These are phyloP conservation scores for Stenotaenia linearis DNA, from an alignment of 2,888 invertebrate genomes.

Conservation along the genomic window DNA sequence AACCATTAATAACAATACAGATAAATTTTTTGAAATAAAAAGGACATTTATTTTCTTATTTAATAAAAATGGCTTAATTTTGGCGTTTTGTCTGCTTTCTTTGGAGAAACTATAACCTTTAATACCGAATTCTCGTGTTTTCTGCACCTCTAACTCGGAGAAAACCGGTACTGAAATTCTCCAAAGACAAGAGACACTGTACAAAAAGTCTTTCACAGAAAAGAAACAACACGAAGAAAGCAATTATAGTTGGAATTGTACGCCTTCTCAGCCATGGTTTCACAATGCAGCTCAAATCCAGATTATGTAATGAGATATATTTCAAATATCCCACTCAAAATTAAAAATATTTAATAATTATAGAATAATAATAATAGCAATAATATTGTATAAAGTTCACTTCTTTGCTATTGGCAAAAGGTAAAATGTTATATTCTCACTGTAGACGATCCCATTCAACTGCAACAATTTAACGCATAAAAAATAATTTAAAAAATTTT, in stretches of 20 bases:
- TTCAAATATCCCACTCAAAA: neutral
- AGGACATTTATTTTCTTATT: constrained; percentile 36
- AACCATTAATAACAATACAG: neutral
- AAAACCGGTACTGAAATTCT: constrained; percentile 12
- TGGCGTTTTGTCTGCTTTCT: constrained; percentile 34
- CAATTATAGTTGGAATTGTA: constrained; percentile 24
- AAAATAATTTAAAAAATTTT: neutral
- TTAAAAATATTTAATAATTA: neutral
- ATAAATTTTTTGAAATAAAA: constrained; percentile 31
- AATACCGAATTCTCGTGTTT: neutral
- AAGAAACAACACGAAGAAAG: constrained; percentile 7
- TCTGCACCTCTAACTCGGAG: neutral
- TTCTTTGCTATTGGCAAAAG: neutral
- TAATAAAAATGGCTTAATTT: constrained; percentile 36
- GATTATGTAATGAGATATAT: neutral
- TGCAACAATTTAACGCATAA: neutral
- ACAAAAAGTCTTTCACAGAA: constrained; percentile 28
- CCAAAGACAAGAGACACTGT: constrained; percentile 33
- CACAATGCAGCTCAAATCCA: constrained; percentile 21
- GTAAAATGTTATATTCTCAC: neutral
- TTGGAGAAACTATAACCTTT: constrained; percentile 28
- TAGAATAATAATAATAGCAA: neutral
- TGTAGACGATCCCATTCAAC: neutral
- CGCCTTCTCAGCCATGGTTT: constrained; percentile 21
- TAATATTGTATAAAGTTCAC: constrained; percentile 1